Conservation (phyloP, 1,140 invertebrate genomes). For the Zaprionus camerounensis region DNA sequence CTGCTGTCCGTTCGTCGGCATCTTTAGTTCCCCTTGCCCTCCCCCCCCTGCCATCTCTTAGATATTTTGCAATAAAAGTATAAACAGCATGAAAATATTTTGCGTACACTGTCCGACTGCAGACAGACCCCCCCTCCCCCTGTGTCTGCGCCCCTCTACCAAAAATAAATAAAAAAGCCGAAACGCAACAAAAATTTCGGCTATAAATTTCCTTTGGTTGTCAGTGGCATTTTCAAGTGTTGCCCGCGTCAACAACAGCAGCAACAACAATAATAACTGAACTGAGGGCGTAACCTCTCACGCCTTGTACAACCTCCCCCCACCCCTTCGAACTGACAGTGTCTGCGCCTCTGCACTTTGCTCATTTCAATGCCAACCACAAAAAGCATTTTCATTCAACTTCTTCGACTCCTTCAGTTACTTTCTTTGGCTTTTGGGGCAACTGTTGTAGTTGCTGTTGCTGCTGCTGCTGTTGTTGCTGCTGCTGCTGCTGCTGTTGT, state of each 20-base stretch:
- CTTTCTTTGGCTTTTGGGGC: conserved; percentile 58
- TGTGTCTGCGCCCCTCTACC: conserved; percentile 6
- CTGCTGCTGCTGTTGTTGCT: neutral
- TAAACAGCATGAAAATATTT: conserved; percentile 77
- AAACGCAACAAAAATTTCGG: conserved; percentile 70
- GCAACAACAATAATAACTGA: neutral
- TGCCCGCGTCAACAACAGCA: conserved; percentile 8
- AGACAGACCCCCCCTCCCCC: neutral
- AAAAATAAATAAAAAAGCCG: conserved; percentile 2
- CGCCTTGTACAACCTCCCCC: neutral
- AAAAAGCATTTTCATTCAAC: conserved; percentile 72
- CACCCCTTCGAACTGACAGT: no score
- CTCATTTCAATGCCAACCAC: conserved; percentile 77
- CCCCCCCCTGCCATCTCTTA: conserved; percentile 20
- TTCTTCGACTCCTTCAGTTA: conserved; percentile 35
- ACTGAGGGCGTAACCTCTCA: conserved; percentile 13
- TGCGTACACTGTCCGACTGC: conserved; percentile 62
- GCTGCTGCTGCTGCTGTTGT: neutral
- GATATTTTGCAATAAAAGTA: conserved; percentile 81
- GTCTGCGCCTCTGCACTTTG: conserved; percentile 41
- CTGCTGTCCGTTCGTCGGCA: conserved; percentile 30
- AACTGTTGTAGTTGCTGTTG: neutral
- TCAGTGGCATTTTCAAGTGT: conserved; percentile 79
- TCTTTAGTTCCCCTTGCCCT: conserved; percentile 32
- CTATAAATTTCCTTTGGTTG: conserved; percentile 80